Evolutionary conservation across 2,113 vertebrate species (phyloP).

Genomic region (Anhinga rufa): DNA sequence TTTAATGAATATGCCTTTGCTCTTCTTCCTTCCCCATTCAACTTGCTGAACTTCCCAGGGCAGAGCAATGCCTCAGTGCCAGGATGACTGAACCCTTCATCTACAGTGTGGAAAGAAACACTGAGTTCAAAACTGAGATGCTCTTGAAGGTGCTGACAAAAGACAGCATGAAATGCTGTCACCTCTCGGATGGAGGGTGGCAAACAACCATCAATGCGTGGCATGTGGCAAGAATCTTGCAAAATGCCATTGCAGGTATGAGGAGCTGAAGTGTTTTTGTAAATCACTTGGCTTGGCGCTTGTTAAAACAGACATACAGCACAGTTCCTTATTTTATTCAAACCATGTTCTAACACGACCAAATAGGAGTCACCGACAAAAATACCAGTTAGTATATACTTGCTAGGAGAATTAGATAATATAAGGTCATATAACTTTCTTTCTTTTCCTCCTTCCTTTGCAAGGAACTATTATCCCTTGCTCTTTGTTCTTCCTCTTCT

Average conservation of each 20-base stretch:
- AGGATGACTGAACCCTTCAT: not conserved
- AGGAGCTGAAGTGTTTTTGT: not conserved
- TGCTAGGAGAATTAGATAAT: not conserved
- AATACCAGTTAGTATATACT: not conserved
- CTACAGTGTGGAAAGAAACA: not conserved
- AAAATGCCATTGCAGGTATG: not conserved
- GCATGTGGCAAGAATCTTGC: not conserved
- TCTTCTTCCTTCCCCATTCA: not conserved
- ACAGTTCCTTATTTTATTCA: not conserved
- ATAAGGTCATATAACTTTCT: not conserved
- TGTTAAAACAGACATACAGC: not conserved
- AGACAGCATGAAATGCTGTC: not conserved
- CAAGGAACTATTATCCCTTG: not conserved
- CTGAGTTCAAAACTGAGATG: not conserved
- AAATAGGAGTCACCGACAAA: not conserved
- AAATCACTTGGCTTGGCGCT: not conserved
- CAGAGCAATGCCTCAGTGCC: not conserved
- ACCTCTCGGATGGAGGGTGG: not conserved
- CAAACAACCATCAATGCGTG: not conserved
- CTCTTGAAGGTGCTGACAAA: not conserved
- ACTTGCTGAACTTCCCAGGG: not conserved
- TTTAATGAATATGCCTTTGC: not conserved
- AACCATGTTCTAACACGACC: not conserved
- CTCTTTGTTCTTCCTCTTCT: constrained; percentile 40
- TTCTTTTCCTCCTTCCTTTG: not conserved